Evolutionary conservation across 2,888 invertebrate species (phyloP), one percentile per base, ranked within the genome.

Genomic region (Dasypogon diadema): DNA sequence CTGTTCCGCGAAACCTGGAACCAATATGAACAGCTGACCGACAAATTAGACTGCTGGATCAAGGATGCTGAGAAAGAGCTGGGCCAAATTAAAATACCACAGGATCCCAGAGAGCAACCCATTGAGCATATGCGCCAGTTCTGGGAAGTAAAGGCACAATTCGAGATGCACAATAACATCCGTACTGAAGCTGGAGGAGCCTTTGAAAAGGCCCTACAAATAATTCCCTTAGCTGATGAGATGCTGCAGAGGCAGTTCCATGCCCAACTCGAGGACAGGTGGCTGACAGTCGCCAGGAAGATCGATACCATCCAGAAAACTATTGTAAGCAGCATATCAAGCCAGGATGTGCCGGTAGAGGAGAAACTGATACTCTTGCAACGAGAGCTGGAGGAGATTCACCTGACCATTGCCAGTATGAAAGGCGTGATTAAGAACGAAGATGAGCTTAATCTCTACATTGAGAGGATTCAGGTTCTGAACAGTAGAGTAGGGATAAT

Each of bases 111-210:
- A 22, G 84, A 90, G 14, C 89, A 90, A 70, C 89, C 90, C 0
- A 90, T 90, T 8, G 91, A 91, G 72, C 92, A 93, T 81, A 91
- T 94, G 85, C 89, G 93, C 80, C 91, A 93, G 80, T 95, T 95
- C 87, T 95, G 95, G 95, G 95, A 95, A 86, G 85, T 95, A 56
- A 95, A 94, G 84, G 95, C 95, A 0, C 94, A 95, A 81, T 93
- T 93, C 81, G 95, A 95, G 87, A 90, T 95, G 22, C 90, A 95
- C 83, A 94, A 93, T 80, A 91, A 91, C 79, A 89, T 94, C 63
- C 90, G 92, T 72, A 91, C 91, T 76, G 93, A 94, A 80, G 91
- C 93, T 0, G 90, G 91, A 16, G 87, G 89, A 54, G 90, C 91
- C 77, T 91, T 95, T 80, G 93, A 95, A 82, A 92, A 92, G 80